A percentile compares a stretch with the other conserved stretches of the same genome.
phyloP scores from a whole-genome alignment of 2,888 invertebrate genomes.

The Parnassius mnemosyne region DNA sequence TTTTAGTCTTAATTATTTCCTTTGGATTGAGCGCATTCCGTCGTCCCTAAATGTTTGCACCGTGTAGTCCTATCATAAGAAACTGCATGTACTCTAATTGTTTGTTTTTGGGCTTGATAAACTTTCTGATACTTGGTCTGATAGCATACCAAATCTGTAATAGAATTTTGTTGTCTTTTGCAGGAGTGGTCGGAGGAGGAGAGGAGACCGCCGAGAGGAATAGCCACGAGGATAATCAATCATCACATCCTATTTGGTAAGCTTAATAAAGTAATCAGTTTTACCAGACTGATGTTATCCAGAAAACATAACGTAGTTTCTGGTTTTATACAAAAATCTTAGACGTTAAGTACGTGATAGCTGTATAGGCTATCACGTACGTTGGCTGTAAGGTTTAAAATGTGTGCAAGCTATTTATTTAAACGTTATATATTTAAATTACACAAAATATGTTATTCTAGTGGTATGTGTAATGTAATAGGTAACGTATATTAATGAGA shows the following conservation, averaged over 20 bases:
- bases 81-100: constrained; percentile 8
- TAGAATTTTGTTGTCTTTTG: constrained; percentile 31
- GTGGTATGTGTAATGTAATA: too few relatives aligned
- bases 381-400: too few relatives aligned
- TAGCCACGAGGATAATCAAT: constrained; percentile 79
- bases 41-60: constrained; percentile 30
- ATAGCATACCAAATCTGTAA: constrained; percentile 12
- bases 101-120: neutral
- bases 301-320: neutral
- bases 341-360: too few relatives aligned
- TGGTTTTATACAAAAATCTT: too few relatives aligned
- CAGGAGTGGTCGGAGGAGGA: constrained; percentile 80
- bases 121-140: neutral
- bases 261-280: constrained; percentile 18
- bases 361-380: too few relatives aligned
- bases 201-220: constrained; percentile 75
- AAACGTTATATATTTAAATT: too few relatives aligned
- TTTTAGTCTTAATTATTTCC: neutral
- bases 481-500: too few relatives aligned
- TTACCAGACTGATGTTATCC: neutral
- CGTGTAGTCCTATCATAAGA: constrained; percentile 7
- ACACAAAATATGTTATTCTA: too few relatives aligned
- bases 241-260: constrained; percentile 78
- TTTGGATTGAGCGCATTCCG: constrained; percentile 3
- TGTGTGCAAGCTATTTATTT: too few relatives aligned